These are phyloP conservation scores for Phoenicopterus ruber DNA, from an alignment of 2,113 vertebrate species.

Conservation along the genomic window DNA sequence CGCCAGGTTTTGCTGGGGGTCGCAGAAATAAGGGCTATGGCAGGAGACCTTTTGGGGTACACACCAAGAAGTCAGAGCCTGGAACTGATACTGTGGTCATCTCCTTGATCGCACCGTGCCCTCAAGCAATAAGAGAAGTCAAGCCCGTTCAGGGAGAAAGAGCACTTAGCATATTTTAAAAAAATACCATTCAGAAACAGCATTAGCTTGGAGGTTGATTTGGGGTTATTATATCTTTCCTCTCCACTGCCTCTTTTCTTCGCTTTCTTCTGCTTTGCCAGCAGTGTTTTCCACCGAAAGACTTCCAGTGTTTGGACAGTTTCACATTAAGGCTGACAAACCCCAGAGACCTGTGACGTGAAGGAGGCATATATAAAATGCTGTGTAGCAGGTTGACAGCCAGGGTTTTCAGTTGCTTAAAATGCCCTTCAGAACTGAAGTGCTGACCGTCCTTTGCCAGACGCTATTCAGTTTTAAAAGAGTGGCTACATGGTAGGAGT, in stretches of 20 bases:
- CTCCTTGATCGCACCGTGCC: accelerated
- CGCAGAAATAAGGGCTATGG: not conserved
- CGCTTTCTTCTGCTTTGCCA: not conserved
- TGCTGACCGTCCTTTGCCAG: not conserved
- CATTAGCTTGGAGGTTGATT: not conserved
- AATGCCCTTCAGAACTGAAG: not conserved
- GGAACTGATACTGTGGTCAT: not conserved
- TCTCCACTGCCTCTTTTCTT: not conserved
- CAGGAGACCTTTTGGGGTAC: not conserved
- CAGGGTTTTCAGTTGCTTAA: not conserved
- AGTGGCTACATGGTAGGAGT: not conserved
- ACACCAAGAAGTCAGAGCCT: not conserved
- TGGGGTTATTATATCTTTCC: not conserved
- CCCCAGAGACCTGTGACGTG: not conserved
- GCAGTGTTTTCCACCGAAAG: not conserved
- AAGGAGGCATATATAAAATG: not conserved
- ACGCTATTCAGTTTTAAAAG: not conserved
- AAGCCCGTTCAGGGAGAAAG: not conserved
- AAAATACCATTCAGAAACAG: not conserved
- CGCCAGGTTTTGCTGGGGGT: not conserved
- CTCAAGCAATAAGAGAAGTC: not conserved
- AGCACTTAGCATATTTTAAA: not conserved
- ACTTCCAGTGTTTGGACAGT: not conserved
- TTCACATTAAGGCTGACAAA: not conserved
- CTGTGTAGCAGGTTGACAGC: not conserved